These are phyloP conservation scores for Teleiodes luculella DNA, from an alignment of 2,888 invertebrate species.

Conservation along the genomic window DNA sequence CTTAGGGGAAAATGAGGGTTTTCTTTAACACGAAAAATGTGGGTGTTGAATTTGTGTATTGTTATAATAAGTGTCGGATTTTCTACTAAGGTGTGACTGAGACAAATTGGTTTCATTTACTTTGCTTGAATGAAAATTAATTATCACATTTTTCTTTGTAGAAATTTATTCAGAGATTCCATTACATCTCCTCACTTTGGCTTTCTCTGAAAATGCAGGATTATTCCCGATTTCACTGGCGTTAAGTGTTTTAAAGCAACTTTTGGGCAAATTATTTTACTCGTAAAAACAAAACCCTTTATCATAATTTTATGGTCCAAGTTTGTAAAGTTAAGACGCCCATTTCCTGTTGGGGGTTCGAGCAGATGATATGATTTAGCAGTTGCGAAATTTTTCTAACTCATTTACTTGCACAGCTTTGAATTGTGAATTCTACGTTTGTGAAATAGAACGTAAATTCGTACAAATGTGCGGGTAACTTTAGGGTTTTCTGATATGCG, in stretches of 20 bases:
- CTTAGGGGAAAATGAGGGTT: constrained; percentile 56
- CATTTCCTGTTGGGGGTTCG: constrained; percentile 56
- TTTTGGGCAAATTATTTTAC: constrained; percentile 57
- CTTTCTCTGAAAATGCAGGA: constrained; percentile 29
- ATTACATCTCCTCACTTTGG: constrained; percentile 24
- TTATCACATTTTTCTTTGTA: constrained; percentile 29
- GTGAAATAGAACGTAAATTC: constrained; percentile 29
- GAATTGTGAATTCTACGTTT: constrained; percentile 25
- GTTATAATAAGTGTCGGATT: constrained; percentile 58
- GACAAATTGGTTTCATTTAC: constrained; percentile 58
- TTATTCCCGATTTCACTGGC: constrained; percentile 43
- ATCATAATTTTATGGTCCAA: constrained; percentile 68
- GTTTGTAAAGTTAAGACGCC: constrained; percentile 58
- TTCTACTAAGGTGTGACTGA: constrained; percentile 50
- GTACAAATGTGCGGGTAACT: constrained; percentile 40
- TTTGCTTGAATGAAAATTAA: constrained; percentile 53
- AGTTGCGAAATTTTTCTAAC: constrained; percentile 40
- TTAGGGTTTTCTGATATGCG: constrained; percentile 59
- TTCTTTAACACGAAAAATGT: constrained; percentile 47
- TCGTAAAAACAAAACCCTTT: constrained; percentile 67
- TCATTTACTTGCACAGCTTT: constrained; percentile 26
- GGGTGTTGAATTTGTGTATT: constrained; percentile 50
- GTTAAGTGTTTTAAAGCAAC: constrained; percentile 54
- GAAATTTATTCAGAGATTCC: constrained; percentile 14
- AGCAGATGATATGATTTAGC: constrained; percentile 55